Conservation (phyloP, 1,140 invertebrate species). For the Ceratina japonica region DNA sequence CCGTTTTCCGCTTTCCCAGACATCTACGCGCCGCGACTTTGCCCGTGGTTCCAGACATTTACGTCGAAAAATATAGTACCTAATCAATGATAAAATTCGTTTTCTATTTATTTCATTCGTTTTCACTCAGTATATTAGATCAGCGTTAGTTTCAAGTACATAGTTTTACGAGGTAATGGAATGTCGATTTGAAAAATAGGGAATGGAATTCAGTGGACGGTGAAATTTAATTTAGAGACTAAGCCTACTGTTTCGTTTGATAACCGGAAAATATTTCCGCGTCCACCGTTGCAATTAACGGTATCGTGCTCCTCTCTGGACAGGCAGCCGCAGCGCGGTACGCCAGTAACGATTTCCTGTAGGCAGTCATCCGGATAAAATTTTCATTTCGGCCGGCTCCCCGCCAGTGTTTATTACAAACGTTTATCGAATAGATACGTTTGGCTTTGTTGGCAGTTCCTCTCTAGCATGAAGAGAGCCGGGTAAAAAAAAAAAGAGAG, state of each 20-base stretch:
- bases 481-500: neutral
- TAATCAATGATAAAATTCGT: no score
- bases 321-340: neutral
- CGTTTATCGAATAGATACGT: slow-evolving; percentile 41
- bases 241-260: neutral
- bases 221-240: no score
- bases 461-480: slow-evolving; percentile 3
- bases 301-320: neutral
- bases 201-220: no score
- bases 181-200: no score
- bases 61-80: neutral
- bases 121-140: no score
- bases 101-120: no score
- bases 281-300: no score
- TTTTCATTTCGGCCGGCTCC: slow-evolving; percentile 20
- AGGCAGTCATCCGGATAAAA: slow-evolving; percentile 25
- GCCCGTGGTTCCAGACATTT: neutral
- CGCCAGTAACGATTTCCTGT: neutral
- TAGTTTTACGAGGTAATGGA: no score
- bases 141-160: no score
- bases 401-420: slow-evolving; percentile 42
- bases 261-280: neutral
- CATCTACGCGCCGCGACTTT: neutral
- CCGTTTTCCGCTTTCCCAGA: neutral
- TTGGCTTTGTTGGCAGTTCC: slow-evolving; percentile 29